Percentiles rank a stretch among this genome's conserved stretches.
These are phyloP conservation scores for Orchestes rusci DNA, from an alignment of 2,888 invertebrate species.

Conservation along the genomic window DNA sequence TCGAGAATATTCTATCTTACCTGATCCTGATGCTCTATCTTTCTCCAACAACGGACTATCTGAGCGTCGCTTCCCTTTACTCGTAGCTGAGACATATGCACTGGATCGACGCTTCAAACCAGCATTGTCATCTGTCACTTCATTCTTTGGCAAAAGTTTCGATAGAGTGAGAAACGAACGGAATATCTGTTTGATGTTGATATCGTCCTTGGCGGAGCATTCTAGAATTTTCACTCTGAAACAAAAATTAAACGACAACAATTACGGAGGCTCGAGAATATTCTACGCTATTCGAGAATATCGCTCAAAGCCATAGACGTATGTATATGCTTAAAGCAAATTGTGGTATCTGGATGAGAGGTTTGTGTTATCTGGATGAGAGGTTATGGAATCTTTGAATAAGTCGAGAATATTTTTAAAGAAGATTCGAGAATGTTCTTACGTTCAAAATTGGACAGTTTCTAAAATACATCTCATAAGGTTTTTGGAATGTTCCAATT, in stretches of 20 bases:
- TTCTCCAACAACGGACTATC: conserved; percentile 43
- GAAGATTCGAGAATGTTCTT: too few relatives aligned
- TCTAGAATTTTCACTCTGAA: conserved; percentile 66
- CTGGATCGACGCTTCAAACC: conserved; percentile 67
- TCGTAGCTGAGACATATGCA: conserved; percentile 59
- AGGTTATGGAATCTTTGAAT: too few relatives aligned
- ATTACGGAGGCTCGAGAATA: background rate
- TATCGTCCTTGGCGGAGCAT: conserved; percentile 73
- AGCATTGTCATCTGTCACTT: conserved; percentile 45
- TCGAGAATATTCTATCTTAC: too few relatives aligned
- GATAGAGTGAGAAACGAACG: conserved; percentile 71
- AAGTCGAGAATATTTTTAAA: too few relatives aligned
- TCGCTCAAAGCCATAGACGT: too few relatives aligned
- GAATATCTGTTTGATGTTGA: conserved; percentile 73
- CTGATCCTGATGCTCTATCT: conserved; percentile 33
- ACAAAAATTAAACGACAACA: conserved; percentile 17
- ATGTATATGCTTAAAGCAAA: too few relatives aligned
- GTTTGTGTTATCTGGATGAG: too few relatives aligned
- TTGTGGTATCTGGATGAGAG: too few relatives aligned
- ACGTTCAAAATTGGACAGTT: too few relatives aligned
- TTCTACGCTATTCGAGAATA: too few relatives aligned
- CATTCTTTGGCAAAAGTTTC: conserved; percentile 58
- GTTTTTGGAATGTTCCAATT: too few relatives aligned
- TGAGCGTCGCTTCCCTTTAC: conserved; percentile 42
- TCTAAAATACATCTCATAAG: too few relatives aligned